Conservation (phyloP, 2,113 vertebrate species). For the Gymnobelideus leadbeateri region DNA sequence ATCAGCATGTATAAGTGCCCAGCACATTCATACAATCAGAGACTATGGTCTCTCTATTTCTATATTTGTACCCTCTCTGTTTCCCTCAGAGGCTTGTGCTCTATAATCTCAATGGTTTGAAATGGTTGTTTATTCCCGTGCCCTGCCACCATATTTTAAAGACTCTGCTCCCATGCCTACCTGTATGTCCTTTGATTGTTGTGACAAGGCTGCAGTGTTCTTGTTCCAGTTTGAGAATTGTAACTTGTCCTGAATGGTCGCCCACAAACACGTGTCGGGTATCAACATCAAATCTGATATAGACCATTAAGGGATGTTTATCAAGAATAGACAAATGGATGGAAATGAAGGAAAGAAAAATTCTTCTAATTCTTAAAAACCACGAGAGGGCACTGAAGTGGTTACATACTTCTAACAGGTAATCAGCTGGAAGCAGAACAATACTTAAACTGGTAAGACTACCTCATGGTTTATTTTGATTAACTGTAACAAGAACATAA, state of each 20-base stretch:
- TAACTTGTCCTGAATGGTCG: conserved; percentile 98
- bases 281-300: conserved; percentile 95
- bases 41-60: neutral
- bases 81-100: neutral
- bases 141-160: neutral
- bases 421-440: neutral
- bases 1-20: neutral
- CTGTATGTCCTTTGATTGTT: conserved; percentile 98
- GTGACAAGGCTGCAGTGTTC: conserved; percentile 96
- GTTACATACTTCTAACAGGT: neutral
- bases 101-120: neutral
- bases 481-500: conserved; percentile 40
- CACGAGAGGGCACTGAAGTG: neutral
- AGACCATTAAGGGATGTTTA: conserved; percentile 83
- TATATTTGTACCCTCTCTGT: neutral
- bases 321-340: conserved; percentile 53
- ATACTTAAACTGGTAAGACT: neutral
- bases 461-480: conserved; percentile 26
- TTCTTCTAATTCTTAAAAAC: conserved; percentile 26
- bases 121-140: rapidly evolving
- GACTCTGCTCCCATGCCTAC: conserved; percentile 80
- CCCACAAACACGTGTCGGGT: conserved; percentile 97
- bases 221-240: conserved; percentile 97
- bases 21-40: no score
- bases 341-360: conserved; percentile 15